Percentiles rank a stretch among this genome's conserved stretches.
phyloP scores from a whole-genome alignment of 2,888 invertebrate genomes.

The Cactoblastis cactorum region DNA sequence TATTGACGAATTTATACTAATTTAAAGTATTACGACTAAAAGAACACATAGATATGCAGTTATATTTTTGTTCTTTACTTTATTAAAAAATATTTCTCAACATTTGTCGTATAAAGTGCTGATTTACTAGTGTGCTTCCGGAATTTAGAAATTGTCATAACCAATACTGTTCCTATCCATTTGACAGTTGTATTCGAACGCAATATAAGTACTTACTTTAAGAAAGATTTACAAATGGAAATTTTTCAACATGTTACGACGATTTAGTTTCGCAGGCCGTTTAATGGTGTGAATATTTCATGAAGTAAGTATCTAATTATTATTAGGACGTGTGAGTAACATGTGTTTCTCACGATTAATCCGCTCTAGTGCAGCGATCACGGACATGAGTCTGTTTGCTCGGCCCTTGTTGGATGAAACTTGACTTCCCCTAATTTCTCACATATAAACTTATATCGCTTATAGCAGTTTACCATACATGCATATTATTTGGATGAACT shows the following conservation, averaged over 20 bases:
- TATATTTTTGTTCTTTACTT: too few species aligned
- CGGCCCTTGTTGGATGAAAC: constrained; percentile 30
- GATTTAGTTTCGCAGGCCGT: constrained; percentile 17
- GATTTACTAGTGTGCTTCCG: too few species aligned
- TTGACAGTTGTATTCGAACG: too few species aligned
- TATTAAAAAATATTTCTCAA: too few species aligned
- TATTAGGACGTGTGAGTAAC: constrained; percentile 43
- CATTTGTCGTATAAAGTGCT: too few species aligned
- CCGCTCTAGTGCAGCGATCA: constrained; percentile 30
- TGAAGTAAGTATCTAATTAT: constrained; percentile 31
- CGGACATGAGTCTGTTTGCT: constrained; percentile 27
- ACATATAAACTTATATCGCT: constrained; percentile 23
- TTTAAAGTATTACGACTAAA: too few species aligned
- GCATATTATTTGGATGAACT: background rate
- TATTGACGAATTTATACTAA: too few species aligned
- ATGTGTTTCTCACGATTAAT: constrained; percentile 43
- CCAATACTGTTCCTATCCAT: too few species aligned
- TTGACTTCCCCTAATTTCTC: constrained; percentile 34
- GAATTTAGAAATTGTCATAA: too few species aligned
- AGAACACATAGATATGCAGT: too few species aligned
- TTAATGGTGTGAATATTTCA: constrained; percentile 38
- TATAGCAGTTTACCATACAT: background rate
- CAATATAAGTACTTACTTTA: too few species aligned
- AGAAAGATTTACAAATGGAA: background rate
- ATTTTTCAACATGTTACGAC: background rate